Conservation (phyloP, 2,113 vertebrate genomes). For the Progne subis region DNA sequence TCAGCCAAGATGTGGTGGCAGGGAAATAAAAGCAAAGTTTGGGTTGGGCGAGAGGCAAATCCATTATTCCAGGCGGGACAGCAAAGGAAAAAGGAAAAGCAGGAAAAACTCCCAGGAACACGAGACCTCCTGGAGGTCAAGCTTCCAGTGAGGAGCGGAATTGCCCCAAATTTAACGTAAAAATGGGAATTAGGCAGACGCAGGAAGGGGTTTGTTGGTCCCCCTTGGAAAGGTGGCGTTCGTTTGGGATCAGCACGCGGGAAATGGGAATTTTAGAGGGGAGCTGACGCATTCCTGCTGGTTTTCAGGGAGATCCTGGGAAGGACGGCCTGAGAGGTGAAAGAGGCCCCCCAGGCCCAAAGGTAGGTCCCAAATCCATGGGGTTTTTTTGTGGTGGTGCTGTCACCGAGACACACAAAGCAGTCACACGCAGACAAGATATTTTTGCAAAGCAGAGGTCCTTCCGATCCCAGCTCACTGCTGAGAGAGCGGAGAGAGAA, state of each 20-base stretch:
- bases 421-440: no score
- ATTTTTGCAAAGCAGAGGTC: no score
- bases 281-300: not conserved
- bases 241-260: rapidly evolving
- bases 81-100: not conserved
- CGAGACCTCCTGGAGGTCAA: not conserved
- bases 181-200: not conserved
- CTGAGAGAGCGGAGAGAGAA: no score
- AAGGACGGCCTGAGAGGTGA: slow-evolving; percentile 69
- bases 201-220: not conserved
- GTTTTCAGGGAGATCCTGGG: slow-evolving; percentile 68
- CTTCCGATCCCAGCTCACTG: no score
- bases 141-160: not conserved
- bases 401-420: no score
- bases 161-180: not conserved
- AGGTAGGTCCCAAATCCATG: slow-evolving; percentile 67
- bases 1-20: not conserved
- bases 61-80: not conserved
- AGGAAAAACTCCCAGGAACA: not conserved
- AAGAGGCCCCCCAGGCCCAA: slow-evolving; percentile 74
- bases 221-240: not conserved
- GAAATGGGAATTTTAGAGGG: not conserved
- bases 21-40: not conserved
- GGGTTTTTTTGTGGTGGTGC: no score
- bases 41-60: rapidly evolving